Base-by-base conservation (phyloP, 2,113 vertebrate genomes). In the Sinocyclocheilus anshuiensis region DNA sequence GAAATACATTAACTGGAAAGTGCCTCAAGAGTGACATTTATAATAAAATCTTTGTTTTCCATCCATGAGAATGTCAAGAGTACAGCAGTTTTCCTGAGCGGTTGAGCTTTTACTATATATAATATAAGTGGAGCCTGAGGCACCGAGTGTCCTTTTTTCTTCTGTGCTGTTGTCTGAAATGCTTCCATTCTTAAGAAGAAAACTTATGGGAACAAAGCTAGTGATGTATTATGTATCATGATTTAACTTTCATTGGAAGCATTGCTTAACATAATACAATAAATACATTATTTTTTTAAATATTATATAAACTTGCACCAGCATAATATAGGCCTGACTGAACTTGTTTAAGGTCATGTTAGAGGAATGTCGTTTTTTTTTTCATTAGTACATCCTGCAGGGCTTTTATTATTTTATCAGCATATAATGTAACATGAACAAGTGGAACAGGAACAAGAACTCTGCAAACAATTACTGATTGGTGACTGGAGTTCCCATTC, bases 111-210 rank as follows among this genome's bases (percentile, higher is more conserved):
- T n/a, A 53, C 24, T 53, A 39, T 84, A 16, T 74, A 57, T 84
- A 83, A 39, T 22, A 74, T 11, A 59, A 57, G 48, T 59, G 33
- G 50, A 42, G 29, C 67, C 69, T 39, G 50, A 75, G 82, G 69
- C 67, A 42, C 50, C 5, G 50, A 59, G 9, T 84, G 82, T 59
- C 13, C 81, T 83, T 74, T 83, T 42, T 39, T 13, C 81, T 59
- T 11, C 16, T 18, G 22, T 80, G 78, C 13, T 50, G 61, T 69
- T 81, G 22, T 82, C 15, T 55, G 3, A 71, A 69, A 36, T 5
- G 6, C 22, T 8, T 81, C 8, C 42, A 20, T 12, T 48, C 61
- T 67, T 18, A 20, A 53, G 24, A 45, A 29, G 1, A 71, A 69
- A 71, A 39, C 63, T 8, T 50, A 10, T 36, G 45, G 7, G 9